Evolutionary conservation across 2,888 invertebrate genomes (phyloP), one percentile per base, ranked within the genome.

Genomic region (Schizaphis graminum): DNA sequence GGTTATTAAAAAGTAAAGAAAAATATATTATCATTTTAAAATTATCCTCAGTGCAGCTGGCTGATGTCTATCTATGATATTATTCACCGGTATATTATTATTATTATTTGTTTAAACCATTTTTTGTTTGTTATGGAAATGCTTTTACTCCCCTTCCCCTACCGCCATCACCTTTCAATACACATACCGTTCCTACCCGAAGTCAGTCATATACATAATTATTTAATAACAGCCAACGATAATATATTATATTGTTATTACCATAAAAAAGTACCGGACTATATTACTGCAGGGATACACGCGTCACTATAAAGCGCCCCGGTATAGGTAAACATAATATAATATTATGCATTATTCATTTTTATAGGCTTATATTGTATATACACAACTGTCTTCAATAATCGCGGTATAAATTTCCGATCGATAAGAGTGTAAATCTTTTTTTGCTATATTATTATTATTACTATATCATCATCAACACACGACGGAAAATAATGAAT

Each of bases 81-180:
- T 77, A 35, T 77, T 77, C 77, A 35, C 7, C 35, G 21, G 77
- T 13, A 16, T 89, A 89, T 89, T 47, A 35, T 56, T 57, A 28
- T 35, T 56, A 53, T 87, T 56, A 24, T n/a, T 91, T 89, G 28
- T 86, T 44, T 61, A 35, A 57, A 28, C 16, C 61, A 67, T 91
- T 91, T 77, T 93, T 89, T 93, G 56, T 93, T 93, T 89, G 35
- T 89, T 93, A 93, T 93, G 93, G 41, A 93, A 89, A 93, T 93
- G 35, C 7, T 24, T 44, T n/a, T 26, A 21, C 47, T 13, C 44
- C 5, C 21, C 35, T 21, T 0, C 35, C 2, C 67, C 67, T 13
- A 2, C 67, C 13, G 5, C 77, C 16, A 21, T 1, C 3, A 21
- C 16, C n/a, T n/a, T 13, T n/a, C 35, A 35, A 77, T 8, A 21